These are phyloP conservation scores for Collichthys lucidus DNA, from an alignment of 2,113 vertebrate species.

Conservation along the genomic window DNA sequence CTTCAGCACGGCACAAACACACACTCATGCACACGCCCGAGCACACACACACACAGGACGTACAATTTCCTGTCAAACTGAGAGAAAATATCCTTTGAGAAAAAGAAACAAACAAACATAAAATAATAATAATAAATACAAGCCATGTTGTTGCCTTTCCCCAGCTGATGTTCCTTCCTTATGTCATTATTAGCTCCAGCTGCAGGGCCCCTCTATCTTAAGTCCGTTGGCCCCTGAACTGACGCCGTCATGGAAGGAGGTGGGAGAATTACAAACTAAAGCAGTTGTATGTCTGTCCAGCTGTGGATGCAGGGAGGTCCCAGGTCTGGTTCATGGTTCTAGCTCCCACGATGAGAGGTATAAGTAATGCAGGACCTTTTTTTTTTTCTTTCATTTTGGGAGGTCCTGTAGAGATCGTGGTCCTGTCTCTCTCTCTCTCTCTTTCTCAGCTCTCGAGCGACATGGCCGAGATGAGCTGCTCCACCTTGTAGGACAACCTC, in stretches of 20 bases:
- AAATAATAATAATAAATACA: constrained; percentile 66
- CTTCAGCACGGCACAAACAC: constrained; percentile 46
- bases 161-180: constrained; percentile 50
- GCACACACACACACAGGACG: constrained; percentile 16
- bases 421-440: constrained; percentile 18
- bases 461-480: constrained; percentile 96
- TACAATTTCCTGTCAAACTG: constrained; percentile 57
- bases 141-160: constrained; percentile 63
- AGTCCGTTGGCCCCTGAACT: constrained; percentile 42
- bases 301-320: constrained; percentile 55
- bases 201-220: constrained; percentile 34
- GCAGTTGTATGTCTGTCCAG: constrained; percentile 50
- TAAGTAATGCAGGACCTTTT: constrained; percentile 52
- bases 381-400: not conserved
- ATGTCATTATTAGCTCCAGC: constrained; percentile 37
- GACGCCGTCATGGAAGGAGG: constrained; percentile 50
- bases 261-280: constrained; percentile 58
- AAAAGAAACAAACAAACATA: constrained; percentile 33
- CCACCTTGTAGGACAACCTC: constrained; percentile 95
- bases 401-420: constrained; percentile 45
- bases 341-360: constrained; percentile 67
- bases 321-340: constrained; percentile 53
- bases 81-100: constrained; percentile 53
- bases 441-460: constrained; percentile 94
- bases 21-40: constrained; percentile 37